Percentiles rank a stretch among this genome's conserved stretches.
phyloP scores from a whole-genome alignment of 2,113 vertebrate species.

The Etheostoma spectabile region DNA sequence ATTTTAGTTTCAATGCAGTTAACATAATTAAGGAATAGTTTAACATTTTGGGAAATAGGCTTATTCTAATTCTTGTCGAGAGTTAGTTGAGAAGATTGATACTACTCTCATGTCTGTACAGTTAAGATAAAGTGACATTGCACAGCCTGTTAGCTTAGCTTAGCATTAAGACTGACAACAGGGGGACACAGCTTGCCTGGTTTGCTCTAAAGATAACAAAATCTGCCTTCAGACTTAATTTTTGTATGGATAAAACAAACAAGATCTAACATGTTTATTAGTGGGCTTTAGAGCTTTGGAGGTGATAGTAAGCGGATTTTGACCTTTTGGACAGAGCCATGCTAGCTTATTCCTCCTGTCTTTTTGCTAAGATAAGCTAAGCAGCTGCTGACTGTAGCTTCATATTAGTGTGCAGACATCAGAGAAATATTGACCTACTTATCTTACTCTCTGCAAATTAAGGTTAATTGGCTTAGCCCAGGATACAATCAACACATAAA shows the following conservation, averaged over 20 bases:
- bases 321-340: not conserved
- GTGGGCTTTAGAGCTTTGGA: not conserved
- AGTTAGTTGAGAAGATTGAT: not conserved
- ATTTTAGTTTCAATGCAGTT: not conserved
- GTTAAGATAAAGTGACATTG: not conserved
- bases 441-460: not conserved
- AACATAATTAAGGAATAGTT: not conserved
- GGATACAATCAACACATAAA: conserved; percentile 15
- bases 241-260: not conserved
- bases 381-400: conserved; percentile 1
- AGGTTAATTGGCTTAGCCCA: not conserved
- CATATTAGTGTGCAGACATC: not conserved
- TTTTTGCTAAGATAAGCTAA: not conserved
- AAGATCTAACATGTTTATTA: not conserved
- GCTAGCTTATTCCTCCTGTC: not conserved
- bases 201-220: not conserved
- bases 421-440: conserved; percentile 4
- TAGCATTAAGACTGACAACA: not conserved
- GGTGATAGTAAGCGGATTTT: not conserved
- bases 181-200: not conserved
- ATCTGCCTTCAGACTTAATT: not conserved
- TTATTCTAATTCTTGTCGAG: not conserved
- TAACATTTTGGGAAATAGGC: not conserved
- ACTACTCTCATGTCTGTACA: not conserved
- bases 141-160: not conserved